Evolutionary conservation across 2,113 vertebrate species (phyloP).

Genomic region (Ursus arctos): DNA sequence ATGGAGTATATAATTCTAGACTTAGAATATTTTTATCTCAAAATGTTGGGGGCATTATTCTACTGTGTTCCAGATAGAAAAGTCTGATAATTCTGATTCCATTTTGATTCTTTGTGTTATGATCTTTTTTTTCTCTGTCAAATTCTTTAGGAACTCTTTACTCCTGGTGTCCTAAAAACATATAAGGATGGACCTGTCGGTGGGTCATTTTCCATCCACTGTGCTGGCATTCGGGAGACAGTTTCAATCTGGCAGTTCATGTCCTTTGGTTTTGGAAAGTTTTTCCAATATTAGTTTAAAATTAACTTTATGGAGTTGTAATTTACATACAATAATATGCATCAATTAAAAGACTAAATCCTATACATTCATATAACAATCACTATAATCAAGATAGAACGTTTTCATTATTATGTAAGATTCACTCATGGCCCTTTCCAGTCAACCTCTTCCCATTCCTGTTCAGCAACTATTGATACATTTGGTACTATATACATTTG

Average conservation of each 20-base stretch:
- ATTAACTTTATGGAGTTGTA: conserved; percentile 5
- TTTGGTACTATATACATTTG: background rate
- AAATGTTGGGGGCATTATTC: background rate
- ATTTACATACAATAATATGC: background rate
- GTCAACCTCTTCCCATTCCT: background rate
- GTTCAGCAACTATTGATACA: background rate
- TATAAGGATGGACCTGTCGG: background rate
- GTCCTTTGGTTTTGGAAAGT: background rate
- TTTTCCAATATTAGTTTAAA: conserved; percentile 46
- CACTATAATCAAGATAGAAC: conserved; percentile 7
- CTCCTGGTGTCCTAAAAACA: background rate
- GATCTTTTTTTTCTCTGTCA: background rate
- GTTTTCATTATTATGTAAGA: conserved; percentile 6
- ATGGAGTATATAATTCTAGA: background rate
- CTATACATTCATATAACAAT: background rate
- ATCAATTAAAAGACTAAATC: background rate
- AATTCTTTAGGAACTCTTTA: background rate
- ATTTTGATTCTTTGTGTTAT: background rate
- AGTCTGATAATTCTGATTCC: background rate
- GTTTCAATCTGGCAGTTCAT: background rate
- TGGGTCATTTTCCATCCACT: conserved; percentile 24
- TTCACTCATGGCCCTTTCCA: background rate
- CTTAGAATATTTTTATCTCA: conserved; percentile 8
- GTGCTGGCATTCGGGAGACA: background rate
- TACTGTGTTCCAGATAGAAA: background rate